Evolutionary conservation across 2,888 invertebrate species (phyloP), one percentile per base, ranked within the genome.

Genomic region (Drosophila recens): DNA sequence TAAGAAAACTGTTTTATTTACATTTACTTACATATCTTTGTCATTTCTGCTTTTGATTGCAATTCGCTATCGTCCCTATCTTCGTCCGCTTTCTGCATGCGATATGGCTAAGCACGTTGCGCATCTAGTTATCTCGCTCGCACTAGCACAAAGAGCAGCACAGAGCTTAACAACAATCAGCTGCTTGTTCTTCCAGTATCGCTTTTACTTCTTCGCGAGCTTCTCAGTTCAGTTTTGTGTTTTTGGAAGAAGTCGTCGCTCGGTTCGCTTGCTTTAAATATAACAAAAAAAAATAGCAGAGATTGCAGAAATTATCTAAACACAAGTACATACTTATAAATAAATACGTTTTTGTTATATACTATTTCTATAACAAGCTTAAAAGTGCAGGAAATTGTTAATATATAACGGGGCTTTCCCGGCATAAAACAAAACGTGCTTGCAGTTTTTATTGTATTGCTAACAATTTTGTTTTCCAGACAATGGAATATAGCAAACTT

Each of bases 401-500:
- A 4, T 11, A 36, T 11, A 40, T 34, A 33, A 20, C 30, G 69
- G 36, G 15, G 4, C 45, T 43, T 75, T 45, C 30, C 42, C 42
- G 4, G 38, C 8, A 45, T 42, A 30, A 17, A 10, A 11, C 15
- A 20, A 49, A 2, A 17, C 33, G 49, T 59, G 51, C 33, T 0
- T 36, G 5, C n/a, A n/a, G 36, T 36, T 13, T 36, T 36, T 2
- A 36, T 13, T 13, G 1, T 13, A 1, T 13, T 9, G 33, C 4
- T 13, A 13, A 4, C 13, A 4, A 36, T 38, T 38, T n/a, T 8
- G n/a, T 38, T 6, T 38, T 38, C 3, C 38, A 38, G 38, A 6
- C 38, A 38, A 33, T 38, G 82, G 54, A 79, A 0, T 68, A 80
- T 51, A 65, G 6, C 11, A 73, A 70, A 8, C 20, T 74, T 9